Conservation (phyloP, 2,888 invertebrate genomes). For the Seira musarum region DNA sequence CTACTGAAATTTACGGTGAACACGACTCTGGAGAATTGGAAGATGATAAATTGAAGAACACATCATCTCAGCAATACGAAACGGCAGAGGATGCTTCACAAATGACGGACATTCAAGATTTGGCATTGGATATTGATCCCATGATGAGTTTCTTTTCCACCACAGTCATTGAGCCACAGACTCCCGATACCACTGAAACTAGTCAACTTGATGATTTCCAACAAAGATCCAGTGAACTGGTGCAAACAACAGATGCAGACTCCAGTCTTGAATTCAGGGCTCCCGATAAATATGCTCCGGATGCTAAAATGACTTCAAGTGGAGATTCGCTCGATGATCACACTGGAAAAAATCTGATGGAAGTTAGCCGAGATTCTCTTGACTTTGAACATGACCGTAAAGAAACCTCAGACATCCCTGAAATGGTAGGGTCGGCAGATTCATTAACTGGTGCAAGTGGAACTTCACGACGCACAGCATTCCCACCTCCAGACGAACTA, state of each 20-base stretch:
- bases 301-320: constrained; percentile 69
- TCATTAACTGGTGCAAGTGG: constrained; percentile 72
- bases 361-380: constrained; percentile 80
- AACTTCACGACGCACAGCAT: neutral
- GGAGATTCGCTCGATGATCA: constrained; percentile 67
- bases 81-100: constrained; percentile 65
- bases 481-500: constrained; percentile 25
- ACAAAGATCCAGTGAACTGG: constrained; percentile 47
- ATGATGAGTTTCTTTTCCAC: constrained; percentile 68
- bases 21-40: constrained; percentile 63
- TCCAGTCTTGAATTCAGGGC: constrained; percentile 70
- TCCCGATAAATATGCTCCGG: constrained; percentile 71
- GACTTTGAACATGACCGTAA: constrained; percentile 74
- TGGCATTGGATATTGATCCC: constrained; percentile 48
- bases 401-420: constrained; percentile 71
- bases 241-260: constrained; percentile 68
- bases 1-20: constrained; percentile 71
- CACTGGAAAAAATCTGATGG: constrained; percentile 71
- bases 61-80: constrained; percentile 66
- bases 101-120: constrained; percentile 57
- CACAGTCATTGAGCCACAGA: constrained; percentile 66
- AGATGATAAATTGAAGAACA: constrained; percentile 67
- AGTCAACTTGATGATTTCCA: constrained; percentile 66
- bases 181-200: constrained; percentile 64
- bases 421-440: constrained; percentile 71